These are phyloP conservation scores for Ciona savignyi DNA, from an alignment of 23 tunicate genomes.

Conservation along the genomic window DNA sequence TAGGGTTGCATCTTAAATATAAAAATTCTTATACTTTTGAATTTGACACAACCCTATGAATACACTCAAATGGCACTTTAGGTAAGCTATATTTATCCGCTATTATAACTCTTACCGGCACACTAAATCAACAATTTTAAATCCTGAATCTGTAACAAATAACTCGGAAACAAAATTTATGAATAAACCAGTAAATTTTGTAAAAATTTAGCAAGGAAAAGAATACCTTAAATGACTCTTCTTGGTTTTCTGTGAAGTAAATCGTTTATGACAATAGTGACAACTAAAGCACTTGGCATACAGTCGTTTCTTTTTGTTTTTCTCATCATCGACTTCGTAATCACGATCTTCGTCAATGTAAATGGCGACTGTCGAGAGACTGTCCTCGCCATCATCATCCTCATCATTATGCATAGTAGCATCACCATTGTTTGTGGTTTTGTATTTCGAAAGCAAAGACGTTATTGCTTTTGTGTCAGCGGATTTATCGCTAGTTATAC, in stretches of 20 bases:
- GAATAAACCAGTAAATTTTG: too few relatives aligned
- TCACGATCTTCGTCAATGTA: background rate
- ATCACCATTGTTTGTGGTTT: background rate
- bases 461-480: background rate
- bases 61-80: too few relatives aligned
- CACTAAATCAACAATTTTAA: too few relatives aligned
- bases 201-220: too few relatives aligned
- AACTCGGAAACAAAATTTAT: too few relatives aligned
- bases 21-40: too few relatives aligned
- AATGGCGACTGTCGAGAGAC: conserved; percentile 3
- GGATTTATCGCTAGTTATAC: background rate
- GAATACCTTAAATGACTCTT: background rate
- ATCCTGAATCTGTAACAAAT: too few relatives aligned
- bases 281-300: conserved; percentile 2
- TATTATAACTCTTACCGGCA: too few relatives aligned
- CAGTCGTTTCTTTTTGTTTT: background rate
- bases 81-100: too few relatives aligned
- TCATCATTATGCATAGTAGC: background rate
- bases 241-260: conserved; percentile 11
- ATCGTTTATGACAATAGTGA: conserved; percentile 6
- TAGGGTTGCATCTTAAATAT: too few relatives aligned
- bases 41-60: too few relatives aligned
- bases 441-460: background rate
- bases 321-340: conserved; percentile 1
- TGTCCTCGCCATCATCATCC: background rate